Percentiles rank a stretch among this genome's conserved stretches.
Conservation (phyloP, 2,113 vertebrate genomes). For the Holacanthus passer region DNA sequence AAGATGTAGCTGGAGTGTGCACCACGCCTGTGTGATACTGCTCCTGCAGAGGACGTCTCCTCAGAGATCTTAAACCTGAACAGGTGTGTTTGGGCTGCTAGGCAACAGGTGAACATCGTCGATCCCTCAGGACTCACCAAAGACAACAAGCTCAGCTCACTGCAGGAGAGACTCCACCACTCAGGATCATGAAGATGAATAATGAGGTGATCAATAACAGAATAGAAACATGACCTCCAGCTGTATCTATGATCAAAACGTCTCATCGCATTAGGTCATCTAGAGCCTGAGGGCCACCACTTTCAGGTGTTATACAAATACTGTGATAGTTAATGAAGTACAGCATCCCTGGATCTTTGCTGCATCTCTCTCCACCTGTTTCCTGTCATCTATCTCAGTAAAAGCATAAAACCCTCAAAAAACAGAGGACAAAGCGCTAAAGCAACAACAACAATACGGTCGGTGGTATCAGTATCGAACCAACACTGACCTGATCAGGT, state of each 20-base stretch:
- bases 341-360: not conserved
- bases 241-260: constrained; percentile 19
- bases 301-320: not conserved
- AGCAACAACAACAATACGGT: too few relatives aligned
- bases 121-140: constrained; percentile 36
- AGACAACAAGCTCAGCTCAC: constrained; percentile 8
- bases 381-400: not conserved
- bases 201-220: constrained; percentile 39
- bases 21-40: not conserved
- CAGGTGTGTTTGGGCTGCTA: constrained; percentile 55
- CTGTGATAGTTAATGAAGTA: too few relatives aligned
- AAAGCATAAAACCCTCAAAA: not conserved
- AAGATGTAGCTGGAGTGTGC: not conserved
- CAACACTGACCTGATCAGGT: not conserved
- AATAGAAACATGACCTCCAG: constrained; percentile 25
- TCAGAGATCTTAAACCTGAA: constrained; percentile 28
- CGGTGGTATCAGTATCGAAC: too few relatives aligned
- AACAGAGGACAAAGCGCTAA: too few relatives aligned
- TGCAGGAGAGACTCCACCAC: constrained; percentile 5
- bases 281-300: not conserved
- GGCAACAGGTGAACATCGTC: constrained; percentile 48
- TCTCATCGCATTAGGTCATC: not conserved
- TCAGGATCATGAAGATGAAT: constrained; percentile 21
- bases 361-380: not conserved
- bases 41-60: constrained; percentile 24